Percentiles rank a stretch among this genome's conserved stretches.
phyloP scores from a whole-genome alignment of 2,888 invertebrate genomes.

The Noctuana brunneofusca region DNA sequence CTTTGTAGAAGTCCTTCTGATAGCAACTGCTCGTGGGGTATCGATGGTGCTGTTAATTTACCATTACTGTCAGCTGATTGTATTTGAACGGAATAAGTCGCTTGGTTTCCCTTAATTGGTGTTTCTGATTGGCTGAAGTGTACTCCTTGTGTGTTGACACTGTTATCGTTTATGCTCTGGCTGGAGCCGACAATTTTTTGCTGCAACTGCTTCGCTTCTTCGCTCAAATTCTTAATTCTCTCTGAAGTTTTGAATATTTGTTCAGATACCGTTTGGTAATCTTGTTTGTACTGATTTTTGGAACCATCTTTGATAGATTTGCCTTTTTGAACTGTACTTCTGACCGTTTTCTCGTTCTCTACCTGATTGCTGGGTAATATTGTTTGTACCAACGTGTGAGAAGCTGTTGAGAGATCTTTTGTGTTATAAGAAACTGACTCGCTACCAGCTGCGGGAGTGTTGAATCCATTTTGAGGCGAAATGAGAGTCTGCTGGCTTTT shows the following conservation, averaged over 20 bases:
- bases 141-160: constrained; percentile 40
- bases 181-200: constrained; percentile 64
- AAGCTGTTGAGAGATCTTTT: constrained; percentile 61
- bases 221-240: constrained; percentile 65
- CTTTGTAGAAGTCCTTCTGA: constrained; percentile 91
- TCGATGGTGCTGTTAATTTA: constrained; percentile 70
- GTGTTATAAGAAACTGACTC: constrained; percentile 57
- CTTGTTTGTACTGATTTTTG: constrained; percentile 57
- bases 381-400: constrained; percentile 63
- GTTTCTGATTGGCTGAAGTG: constrained; percentile 56
- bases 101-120: constrained; percentile 82
- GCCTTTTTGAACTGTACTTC: constrained; percentile 52
- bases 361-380: constrained; percentile 55
- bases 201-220: constrained; percentile 68
- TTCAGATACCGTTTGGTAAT: constrained; percentile 61
- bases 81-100: constrained; percentile 89
- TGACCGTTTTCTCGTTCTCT: constrained; percentile 53
- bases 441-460: constrained; percentile 53
- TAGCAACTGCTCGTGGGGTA: constrained; percentile 89
- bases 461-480: constrained; percentile 56
- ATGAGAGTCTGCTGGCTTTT: constrained; percentile 64
- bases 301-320: constrained; percentile 59
- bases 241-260: constrained; percentile 73
- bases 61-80: constrained; percentile 84
- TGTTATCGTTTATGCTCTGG: constrained; percentile 56